These are phyloP conservation scores for Eremophila alpestris DNA, from an alignment of 2,797 vertebrate species.

Conservation along the genomic window DNA sequence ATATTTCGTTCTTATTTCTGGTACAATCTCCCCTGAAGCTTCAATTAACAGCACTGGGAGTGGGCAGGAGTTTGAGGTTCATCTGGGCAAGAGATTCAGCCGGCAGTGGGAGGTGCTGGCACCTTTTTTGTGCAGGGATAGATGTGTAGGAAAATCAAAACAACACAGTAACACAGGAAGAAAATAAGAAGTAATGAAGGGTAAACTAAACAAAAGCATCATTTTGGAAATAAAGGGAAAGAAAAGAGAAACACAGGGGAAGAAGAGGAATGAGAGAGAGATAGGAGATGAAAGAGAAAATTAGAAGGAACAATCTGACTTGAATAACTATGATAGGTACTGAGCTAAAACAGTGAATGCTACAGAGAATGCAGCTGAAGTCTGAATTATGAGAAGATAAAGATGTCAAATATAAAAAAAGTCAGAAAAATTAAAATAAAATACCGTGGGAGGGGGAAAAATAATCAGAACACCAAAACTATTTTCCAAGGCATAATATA, in stretches of 20 bases:
- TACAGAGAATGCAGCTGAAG: neutral
- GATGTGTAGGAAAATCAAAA: neutral
- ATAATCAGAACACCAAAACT: neutral
- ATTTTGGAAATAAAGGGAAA: neutral
- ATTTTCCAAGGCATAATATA: neutral
- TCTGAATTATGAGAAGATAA: neutral
- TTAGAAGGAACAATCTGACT: neutral
- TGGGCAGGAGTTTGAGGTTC: neutral
- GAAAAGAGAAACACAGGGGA: neutral
- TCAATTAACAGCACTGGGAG: neutral
- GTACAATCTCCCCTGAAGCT: neutral
- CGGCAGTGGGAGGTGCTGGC: neutral
- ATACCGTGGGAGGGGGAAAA: rapidly evolving
- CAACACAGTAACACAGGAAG: neutral
- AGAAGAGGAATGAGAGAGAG: neutral
- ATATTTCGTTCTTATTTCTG: neutral
- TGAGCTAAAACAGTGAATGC: neutral
- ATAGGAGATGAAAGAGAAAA: neutral
- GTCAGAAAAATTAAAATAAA: neutral
- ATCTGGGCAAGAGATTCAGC: neutral
- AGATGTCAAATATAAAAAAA: neutral
- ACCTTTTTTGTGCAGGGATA: neutral
- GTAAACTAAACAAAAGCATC: neutral
- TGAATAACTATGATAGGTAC: neutral
- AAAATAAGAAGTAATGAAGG: neutral